A percentile compares a stretch with the other conserved stretches of the same genome.
Evolutionary conservation across 2,888 invertebrate genomes (phyloP).

Genomic region (Nudaria mundana): DNA sequence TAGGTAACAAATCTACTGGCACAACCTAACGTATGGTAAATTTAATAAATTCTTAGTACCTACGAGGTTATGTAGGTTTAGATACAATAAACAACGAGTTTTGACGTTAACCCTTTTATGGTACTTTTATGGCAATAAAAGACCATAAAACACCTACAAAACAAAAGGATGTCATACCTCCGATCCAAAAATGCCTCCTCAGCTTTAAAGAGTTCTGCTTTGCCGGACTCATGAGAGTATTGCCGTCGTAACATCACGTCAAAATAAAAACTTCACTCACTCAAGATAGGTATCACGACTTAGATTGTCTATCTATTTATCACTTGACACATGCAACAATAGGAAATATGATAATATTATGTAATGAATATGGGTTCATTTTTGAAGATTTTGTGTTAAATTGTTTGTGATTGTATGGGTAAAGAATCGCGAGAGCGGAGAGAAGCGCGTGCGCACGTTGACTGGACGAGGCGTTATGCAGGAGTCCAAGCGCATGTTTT

Average conservation of each 20-base stretch:
- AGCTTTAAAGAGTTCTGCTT: slow-evolving; percentile 61
- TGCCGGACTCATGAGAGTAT: slow-evolving; percentile 72
- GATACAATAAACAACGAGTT: no score
- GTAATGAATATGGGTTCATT: neutral
- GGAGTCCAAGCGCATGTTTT: slow-evolving; percentile 48
- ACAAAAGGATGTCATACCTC: slow-evolving; percentile 43
- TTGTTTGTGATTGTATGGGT: slow-evolving; percentile 5
- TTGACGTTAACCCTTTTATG: no score
- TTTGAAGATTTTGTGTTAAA: slow-evolving; percentile 2
- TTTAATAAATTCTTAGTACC: no score
- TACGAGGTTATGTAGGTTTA: no score
- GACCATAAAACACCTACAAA: no score
- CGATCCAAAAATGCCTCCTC: slow-evolving; percentile 65
- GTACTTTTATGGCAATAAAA: no score
- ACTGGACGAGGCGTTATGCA: slow-evolving; percentile 39
- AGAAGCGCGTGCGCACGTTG: slow-evolving; percentile 40
- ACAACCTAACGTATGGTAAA: no score
- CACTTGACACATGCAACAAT: neutral
- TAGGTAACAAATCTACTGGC: no score
- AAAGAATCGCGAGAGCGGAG: slow-evolving; percentile 31
- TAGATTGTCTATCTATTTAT: no score
- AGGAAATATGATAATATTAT: neutral
- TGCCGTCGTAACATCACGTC: slow-evolving; percentile 62
- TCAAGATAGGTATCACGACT: slow-evolving; percentile 9
- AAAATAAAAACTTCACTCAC: slow-evolving; percentile 19